phyloP scores from a whole-genome alignment of 1,140 invertebrate genomes.

The Drosophila pachea region DNA sequence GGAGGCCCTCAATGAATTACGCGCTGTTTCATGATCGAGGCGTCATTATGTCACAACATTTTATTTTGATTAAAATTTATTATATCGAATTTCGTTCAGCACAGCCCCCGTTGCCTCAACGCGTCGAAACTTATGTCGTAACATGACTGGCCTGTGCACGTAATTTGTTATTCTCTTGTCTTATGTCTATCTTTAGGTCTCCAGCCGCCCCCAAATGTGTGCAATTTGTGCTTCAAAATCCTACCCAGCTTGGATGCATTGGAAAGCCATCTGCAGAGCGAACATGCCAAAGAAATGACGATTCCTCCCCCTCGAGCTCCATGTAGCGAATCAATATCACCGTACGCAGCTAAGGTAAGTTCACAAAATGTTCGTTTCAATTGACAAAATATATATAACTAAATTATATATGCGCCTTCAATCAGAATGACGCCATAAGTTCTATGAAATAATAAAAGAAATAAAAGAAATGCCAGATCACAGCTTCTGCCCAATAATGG shows the following conservation, averaged over 20 bases:
- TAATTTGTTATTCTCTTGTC: slow-evolving; percentile 19
- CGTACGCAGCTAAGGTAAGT: slow-evolving; percentile 70
- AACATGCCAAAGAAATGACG: slow-evolving; percentile 76
- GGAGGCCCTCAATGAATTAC: slow-evolving; percentile 45
- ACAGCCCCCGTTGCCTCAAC: slow-evolving; percentile 20
- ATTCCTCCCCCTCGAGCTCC: slow-evolving; percentile 38
- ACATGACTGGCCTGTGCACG: slow-evolving; percentile 37
- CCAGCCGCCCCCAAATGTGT: slow-evolving; percentile 83
- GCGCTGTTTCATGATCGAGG: slow-evolving; percentile 38
- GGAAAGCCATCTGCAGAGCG: slow-evolving; percentile 94
- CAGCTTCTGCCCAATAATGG: slow-evolving; percentile 19
- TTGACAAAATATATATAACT: neutral
- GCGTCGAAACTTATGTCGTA: slow-evolving; percentile 49
- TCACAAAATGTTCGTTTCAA: neutral
- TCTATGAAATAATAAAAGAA: too few relatives aligned
- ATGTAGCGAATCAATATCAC: slow-evolving; percentile 36
- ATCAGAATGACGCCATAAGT: too few relatives aligned
- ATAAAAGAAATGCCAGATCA: too few relatives aligned
- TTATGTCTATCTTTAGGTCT: slow-evolving; percentile 48
- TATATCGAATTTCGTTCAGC: slow-evolving; percentile 41
- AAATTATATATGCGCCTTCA: too few relatives aligned
- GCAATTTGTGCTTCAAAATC: slow-evolving; percentile 98
- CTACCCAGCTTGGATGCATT: slow-evolving; percentile 98
- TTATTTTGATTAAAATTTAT: slow-evolving; percentile 72
- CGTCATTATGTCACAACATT: slow-evolving; percentile 75